Evolutionary conservation across 2,888 invertebrate genomes (phyloP).

Genomic region (Drosophila monieri): DNA sequence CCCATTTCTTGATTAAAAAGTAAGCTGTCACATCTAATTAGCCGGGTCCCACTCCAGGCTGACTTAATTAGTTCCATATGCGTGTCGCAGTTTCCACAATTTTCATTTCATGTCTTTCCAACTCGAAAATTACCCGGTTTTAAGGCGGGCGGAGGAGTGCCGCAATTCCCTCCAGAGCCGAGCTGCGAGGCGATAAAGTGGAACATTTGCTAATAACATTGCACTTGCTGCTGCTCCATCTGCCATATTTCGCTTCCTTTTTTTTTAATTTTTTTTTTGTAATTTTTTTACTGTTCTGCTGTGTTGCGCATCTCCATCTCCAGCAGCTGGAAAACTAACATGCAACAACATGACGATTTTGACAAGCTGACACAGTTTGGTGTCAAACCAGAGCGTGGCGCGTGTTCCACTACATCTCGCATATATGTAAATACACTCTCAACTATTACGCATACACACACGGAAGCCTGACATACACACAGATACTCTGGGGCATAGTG

Average conservation of each 20-base stretch:
- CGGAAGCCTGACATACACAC: slow-evolving; percentile 5
- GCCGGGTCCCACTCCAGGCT: not conserved
- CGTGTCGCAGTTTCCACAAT: slow-evolving; percentile 9
- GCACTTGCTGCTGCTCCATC: slow-evolving; percentile 41
- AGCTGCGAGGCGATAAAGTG: slow-evolving; percentile 25
- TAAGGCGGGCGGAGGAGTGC: not conserved
- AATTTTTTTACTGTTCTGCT: slow-evolving; percentile 12
- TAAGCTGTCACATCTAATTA: slow-evolving; percentile 21
- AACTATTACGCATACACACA: slow-evolving; percentile 18
- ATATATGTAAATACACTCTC: slow-evolving; percentile 9
- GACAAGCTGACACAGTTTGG: slow-evolving; percentile 78
- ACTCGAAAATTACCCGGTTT: slow-evolving; percentile 30
- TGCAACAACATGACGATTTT: slow-evolving; percentile 72
- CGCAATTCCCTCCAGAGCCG: slow-evolving; percentile 2
- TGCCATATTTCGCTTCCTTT: not conserved
- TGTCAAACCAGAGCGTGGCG: slow-evolving; percentile 68
- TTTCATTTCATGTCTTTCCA: slow-evolving; percentile 13
- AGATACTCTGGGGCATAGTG: slow-evolving; percentile 29
- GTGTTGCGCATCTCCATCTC: slow-evolving; percentile 54
- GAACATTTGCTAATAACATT: slow-evolving; percentile 64
- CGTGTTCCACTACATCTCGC: slow-evolving; percentile 31
- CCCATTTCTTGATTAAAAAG: slow-evolving; percentile 5
- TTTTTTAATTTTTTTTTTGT: slow-evolving; percentile 20
- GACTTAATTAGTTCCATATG: slow-evolving; percentile 27
- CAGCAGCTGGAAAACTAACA: slow-evolving; percentile 76